Percentiles rank a stretch among this genome's conserved stretches.
These are phyloP conservation scores for Calliphora vicina DNA, from an alignment of 1,140 invertebrate species.

Conservation along the genomic window DNA sequence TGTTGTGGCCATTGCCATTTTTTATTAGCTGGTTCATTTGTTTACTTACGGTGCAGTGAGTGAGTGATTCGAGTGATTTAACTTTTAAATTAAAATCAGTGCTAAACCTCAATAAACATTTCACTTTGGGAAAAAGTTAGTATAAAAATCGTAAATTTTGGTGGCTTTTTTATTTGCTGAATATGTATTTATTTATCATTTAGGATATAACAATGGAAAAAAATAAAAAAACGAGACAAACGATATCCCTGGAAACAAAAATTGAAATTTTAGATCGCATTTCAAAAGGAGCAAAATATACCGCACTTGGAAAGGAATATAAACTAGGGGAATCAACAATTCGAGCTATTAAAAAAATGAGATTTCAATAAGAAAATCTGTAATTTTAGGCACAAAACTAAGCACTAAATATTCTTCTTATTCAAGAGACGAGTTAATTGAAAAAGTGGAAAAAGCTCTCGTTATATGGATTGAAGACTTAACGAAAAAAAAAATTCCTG, in stretches of 20 bases:
- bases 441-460: conserved; percentile 22
- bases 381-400: conserved; percentile 26
- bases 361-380: conserved; percentile 25
- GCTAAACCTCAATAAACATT: no score
- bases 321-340: no score
- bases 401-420: conserved; percentile 28
- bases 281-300: conserved; percentile 34
- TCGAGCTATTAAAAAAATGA: conserved; percentile 31
- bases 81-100: no score
- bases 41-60: no score
- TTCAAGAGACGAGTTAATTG: not conserved
- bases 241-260: conserved; percentile 42
- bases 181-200: no score
- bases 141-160: no score
- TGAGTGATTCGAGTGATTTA: no score
- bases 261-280: conserved; percentile 42
- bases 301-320: not conserved
- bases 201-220: no score
- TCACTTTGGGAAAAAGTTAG: no score
- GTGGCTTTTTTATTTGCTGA: no score
- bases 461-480: not conserved
- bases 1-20: no score
- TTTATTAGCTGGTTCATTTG: no score
- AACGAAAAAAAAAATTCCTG: conserved; percentile 14
- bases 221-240: not conserved